These are phyloP conservation scores for Lepidurus packardi DNA, from an alignment of 1,140 invertebrate species.

Conservation along the genomic window DNA sequence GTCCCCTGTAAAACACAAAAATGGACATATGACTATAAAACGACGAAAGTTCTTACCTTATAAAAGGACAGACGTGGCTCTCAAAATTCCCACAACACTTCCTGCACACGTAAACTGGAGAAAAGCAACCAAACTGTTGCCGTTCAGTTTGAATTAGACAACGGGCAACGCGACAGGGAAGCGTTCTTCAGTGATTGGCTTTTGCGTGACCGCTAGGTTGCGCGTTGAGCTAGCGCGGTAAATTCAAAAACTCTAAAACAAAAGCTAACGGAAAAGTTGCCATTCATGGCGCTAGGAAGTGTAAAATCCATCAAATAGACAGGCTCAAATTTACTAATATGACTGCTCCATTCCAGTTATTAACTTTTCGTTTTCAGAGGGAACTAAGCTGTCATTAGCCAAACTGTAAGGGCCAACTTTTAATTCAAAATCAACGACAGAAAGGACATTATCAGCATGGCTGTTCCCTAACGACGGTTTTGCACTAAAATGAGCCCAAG, in stretches of 20 bases:
- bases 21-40: not conserved
- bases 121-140: not conserved
- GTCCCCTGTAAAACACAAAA: not conserved
- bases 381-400: no score
- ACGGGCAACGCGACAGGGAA: not conserved
- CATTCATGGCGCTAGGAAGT: no score
- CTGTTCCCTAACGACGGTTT: no score
- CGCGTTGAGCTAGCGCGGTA: not conserved
- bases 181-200: not conserved
- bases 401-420: no score
- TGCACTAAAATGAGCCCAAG: no score
- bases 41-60: not conserved
- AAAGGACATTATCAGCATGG: no score
- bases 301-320: no score
- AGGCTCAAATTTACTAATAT: no score
- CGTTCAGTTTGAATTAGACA: not conserved
- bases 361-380: no score
- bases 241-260: not conserved
- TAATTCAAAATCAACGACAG: no score
- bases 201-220: not conserved
- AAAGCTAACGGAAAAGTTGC: not conserved
- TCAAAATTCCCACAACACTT: not conserved
- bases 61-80: not conserved
- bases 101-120: not conserved
- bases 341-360: no score